Conservation (phyloP, 1,140 invertebrate genomes). For the Stratiolaelaps scimitus region DNA sequence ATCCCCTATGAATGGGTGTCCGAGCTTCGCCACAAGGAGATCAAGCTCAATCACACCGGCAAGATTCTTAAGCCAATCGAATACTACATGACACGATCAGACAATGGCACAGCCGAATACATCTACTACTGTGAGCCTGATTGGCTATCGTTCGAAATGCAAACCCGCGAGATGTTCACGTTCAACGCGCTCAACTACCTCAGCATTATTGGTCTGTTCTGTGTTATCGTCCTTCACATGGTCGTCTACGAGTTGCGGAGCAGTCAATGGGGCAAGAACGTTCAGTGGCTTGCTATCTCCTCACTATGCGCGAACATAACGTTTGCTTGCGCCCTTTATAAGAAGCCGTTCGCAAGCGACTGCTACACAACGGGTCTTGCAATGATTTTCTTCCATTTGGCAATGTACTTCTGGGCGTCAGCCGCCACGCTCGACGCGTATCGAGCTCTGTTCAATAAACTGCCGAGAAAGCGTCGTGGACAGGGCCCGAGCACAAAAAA, state of each 20-base stretch:
- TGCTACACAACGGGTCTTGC: slow-evolving; percentile 25
- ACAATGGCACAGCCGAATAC: slow-evolving; percentile 5
- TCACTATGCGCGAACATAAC: slow-evolving; percentile 11
- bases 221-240: slow-evolving; percentile 13
- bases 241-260: slow-evolving; percentile 21
- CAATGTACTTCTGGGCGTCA: slow-evolving; percentile 23
- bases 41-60: slow-evolving; percentile 22
- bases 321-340: slow-evolving; percentile 21
- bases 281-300: slow-evolving; percentile 7
- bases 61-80: slow-evolving; percentile 22
- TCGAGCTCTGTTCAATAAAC: slow-evolving; percentile 1
- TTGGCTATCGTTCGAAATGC: slow-evolving; percentile 15
- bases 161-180: neutral
- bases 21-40: slow-evolving; percentile 12
- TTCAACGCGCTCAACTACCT: slow-evolving; percentile 5
- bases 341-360: slow-evolving; percentile 19
- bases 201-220: slow-evolving; percentile 11
- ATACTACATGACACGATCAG: slow-evolving; percentile 5
- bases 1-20: slow-evolving; percentile 10
- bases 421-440: neutral
- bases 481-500: slow-evolving; percentile 14
- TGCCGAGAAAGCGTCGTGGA: slow-evolving; percentile 4
- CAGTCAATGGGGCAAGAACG: slow-evolving; percentile 25
- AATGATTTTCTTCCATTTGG: slow-evolving; percentile 22
- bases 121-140: slow-evolving; percentile 25